Conservation (phyloP, 2,888 invertebrate species). For the Cheilosia scutellata region DNA sequence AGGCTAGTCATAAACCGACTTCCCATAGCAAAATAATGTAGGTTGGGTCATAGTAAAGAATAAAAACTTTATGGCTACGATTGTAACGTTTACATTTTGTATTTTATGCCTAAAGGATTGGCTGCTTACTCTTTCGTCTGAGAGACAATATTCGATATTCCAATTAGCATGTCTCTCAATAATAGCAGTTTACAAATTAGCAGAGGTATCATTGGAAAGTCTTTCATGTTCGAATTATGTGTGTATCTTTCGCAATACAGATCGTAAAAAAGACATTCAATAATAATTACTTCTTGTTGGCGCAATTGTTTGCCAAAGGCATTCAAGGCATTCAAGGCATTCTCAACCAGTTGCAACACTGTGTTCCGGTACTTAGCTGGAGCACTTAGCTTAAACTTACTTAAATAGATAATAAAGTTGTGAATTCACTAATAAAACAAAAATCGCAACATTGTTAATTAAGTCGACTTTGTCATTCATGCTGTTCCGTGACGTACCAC, state of each 20-base stretch:
- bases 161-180: too few species aligned
- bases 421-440: not conserved
- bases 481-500: too few species aligned
- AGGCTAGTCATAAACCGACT: too few species aligned
- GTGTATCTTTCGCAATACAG: not conserved
- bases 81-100: too few species aligned
- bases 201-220: not conserved
- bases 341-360: conserved; percentile 8
- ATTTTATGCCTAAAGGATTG: too few species aligned
- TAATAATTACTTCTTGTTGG: conserved; percentile 1
- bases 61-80: too few species aligned
- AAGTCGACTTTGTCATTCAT: too few species aligned
- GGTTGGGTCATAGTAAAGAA: too few species aligned
- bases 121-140: too few species aligned
- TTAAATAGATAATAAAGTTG: not conserved
- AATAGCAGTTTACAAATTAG: not conserved
- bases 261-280: not conserved
- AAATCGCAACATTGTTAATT: too few species aligned
- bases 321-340: not conserved
- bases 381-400: not conserved
- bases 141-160: too few species aligned
- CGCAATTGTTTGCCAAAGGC: not conserved
- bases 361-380: conserved; percentile 12
- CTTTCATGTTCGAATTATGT: not conserved
- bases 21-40: too few species aligned